phyloP scores from a whole-genome alignment of 92 coral and sea anemone genomes.

The Bergia sp. region DNA sequence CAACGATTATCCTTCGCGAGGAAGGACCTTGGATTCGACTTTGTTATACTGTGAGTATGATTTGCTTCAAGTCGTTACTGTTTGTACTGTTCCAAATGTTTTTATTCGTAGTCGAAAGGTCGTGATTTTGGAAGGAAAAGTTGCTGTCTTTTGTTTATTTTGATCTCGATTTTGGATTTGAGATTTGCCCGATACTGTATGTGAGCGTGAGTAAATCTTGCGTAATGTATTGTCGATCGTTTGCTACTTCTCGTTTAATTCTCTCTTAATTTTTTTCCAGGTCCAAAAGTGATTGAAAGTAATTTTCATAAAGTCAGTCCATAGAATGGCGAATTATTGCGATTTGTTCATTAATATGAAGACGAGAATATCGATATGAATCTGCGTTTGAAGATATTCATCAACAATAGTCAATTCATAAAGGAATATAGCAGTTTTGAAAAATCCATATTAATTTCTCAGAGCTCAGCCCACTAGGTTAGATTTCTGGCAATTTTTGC shows the following conservation, averaged over 20 bases:
- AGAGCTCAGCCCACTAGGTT: neutral
- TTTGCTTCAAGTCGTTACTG: neutral
- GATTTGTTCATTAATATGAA: no score
- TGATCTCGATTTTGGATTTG: no score
- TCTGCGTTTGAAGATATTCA: no score
- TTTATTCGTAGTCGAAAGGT: neutral
- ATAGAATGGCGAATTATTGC: neutral
- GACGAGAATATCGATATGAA: no score
- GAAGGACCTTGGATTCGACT: constrained; percentile 22
- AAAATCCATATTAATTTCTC: neutral
- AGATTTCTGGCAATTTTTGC: neutral
- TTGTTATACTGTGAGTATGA: neutral
- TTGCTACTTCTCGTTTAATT: neutral
- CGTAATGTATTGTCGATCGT: neutral
- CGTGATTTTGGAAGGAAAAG: neutral
- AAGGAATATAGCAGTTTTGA: neutral
- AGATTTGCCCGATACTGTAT: neutral
- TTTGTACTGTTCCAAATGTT: no score
- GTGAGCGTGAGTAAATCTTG: neutral
- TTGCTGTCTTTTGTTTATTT: neutral
- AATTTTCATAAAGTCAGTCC: neutral
- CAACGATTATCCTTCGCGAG: constrained; percentile 7
- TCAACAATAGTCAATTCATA: no score
- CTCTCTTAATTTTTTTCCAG: no score
- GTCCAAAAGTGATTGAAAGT: neutral